Conservation (phyloP, 2,113 vertebrate species). For the Anoplopoma fimbria region DNA sequence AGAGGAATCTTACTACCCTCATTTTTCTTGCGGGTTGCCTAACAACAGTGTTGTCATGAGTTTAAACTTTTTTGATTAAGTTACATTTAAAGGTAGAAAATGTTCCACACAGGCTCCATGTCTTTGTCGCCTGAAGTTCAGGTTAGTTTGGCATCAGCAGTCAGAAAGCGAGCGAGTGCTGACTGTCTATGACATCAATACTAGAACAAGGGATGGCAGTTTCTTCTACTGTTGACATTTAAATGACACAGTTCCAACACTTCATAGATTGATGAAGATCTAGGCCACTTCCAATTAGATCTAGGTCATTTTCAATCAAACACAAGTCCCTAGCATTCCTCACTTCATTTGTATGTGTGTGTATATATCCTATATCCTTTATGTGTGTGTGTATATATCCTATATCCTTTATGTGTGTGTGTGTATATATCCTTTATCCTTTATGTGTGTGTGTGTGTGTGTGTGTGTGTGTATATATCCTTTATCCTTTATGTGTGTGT, state of each 20-base stretch:
- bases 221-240: neutral
- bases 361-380: too few relatives aligned
- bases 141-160: neutral
- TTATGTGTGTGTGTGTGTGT: too few relatives aligned
- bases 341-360: neutral
- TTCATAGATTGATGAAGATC: neutral
- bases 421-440: too few relatives aligned
- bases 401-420: too few relatives aligned
- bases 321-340: neutral
- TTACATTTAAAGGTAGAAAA: too few relatives aligned
- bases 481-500: too few relatives aligned
- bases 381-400: too few relatives aligned
- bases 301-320: constrained; percentile 5
- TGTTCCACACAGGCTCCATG: too few relatives aligned
- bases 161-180: too few relatives aligned
- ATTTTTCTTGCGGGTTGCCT: neutral
- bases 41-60: neutral
- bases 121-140: neutral
- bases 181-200: too few relatives aligned
- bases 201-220: neutral
- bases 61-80: neutral
- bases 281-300: constrained; percentile 10
- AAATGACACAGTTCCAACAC: neutral
- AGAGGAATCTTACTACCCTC: neutral
- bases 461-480: too few relatives aligned